phyloP scores from a whole-genome alignment of 2,113 vertebrate species.

The Stercorarius parasiticus region DNA sequence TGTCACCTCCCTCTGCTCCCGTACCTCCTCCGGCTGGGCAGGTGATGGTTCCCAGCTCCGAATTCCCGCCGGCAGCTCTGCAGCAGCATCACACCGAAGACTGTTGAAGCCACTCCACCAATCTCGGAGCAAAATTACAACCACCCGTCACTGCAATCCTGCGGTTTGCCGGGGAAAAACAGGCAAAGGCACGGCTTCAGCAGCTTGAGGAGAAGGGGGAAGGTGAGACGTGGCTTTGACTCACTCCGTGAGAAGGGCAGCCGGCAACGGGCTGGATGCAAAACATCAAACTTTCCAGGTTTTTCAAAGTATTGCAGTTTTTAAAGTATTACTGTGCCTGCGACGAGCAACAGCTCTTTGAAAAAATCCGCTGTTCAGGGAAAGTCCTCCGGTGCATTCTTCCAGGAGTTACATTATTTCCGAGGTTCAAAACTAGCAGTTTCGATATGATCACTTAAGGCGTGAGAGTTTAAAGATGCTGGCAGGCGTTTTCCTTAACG shows the following conservation, averaged over 20 bases:
- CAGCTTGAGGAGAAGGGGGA: not conserved
- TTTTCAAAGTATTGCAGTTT: not conserved
- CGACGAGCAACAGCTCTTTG: not conserved
- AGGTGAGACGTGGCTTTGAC: not conserved
- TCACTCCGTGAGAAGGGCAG: accelerated
- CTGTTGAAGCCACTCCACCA: not conserved
- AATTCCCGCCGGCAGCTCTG: not conserved
- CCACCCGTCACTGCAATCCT: not conserved
- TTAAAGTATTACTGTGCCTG: not conserved
- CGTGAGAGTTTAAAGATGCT: not conserved
- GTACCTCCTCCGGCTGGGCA: not conserved
- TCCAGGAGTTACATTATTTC: not conserved
- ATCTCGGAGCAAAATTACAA: not conserved
- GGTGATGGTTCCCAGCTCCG: not conserved
- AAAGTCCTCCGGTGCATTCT: not conserved
- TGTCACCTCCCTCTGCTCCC: not conserved
- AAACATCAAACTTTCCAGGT: accelerated
- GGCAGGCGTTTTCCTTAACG: not conserved
- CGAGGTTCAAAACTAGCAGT: accelerated
- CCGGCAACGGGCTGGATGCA: accelerated
- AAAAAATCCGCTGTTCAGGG: not conserved
- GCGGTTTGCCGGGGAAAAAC: not conserved
- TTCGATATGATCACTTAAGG: not conserved
- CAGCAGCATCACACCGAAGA: not conserved
- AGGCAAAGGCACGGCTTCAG: not conserved